These are phyloP conservation scores for Bathynomus jamesi DNA, from an alignment of 1,140 invertebrate species.

Conservation along the genomic window DNA sequence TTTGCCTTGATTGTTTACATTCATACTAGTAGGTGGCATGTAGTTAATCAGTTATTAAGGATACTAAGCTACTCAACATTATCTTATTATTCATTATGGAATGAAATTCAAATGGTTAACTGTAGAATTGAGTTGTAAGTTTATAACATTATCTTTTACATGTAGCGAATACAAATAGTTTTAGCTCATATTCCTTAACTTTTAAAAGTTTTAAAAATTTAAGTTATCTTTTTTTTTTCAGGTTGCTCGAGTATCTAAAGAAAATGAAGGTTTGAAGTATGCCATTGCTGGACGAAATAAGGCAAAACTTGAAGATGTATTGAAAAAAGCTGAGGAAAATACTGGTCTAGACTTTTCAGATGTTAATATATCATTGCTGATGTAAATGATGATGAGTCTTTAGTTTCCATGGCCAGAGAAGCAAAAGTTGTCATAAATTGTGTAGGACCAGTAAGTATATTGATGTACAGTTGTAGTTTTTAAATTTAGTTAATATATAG, in stretches of 20 bases:
- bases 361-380: slow-evolving; percentile 45
- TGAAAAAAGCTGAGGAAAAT: background rate
- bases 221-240: background rate
- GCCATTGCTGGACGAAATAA: background rate
- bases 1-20: no score
- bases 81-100: no score
- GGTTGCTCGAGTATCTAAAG: background rate
- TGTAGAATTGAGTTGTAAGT: no score
- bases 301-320: background rate
- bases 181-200: no score
- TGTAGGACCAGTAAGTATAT: slow-evolving; percentile 61
- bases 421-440: slow-evolving; percentile 72
- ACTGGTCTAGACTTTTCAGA: background rate
- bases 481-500: background rate
- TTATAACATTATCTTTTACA: no score
- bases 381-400: slow-evolving; percentile 58
- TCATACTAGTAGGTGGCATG: no score
- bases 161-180: no score
- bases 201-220: no score
- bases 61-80: no score
- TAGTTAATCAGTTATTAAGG: no score
- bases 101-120: no score
- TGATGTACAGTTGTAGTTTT: slow-evolving; percentile 8
- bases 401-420: slow-evolving; percentile 64
- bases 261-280: background rate